These are phyloP conservation scores for Limnephilus auricula DNA, from an alignment of 2,888 invertebrate species.

Conservation along the genomic window DNA sequence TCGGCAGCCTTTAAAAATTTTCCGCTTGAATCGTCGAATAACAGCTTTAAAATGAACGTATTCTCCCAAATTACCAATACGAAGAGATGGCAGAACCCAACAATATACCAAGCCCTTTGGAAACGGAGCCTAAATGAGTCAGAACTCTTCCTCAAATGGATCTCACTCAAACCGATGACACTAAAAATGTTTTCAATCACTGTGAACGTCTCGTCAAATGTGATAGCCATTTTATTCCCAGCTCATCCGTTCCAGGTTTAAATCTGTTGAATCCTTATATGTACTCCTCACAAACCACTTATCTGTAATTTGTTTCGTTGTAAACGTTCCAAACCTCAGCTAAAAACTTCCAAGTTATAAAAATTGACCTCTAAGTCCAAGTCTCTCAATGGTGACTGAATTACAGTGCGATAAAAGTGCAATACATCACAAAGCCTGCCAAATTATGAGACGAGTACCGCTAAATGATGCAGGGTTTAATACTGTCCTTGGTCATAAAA, in stretches of 20 bases:
- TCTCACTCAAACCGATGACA: slow-evolving; percentile 59
- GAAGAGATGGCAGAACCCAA: slow-evolving; percentile 55
- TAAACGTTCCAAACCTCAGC: too few relatives aligned
- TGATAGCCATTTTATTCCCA: slow-evolving; percentile 49
- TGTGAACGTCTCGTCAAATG: slow-evolving; percentile 58
- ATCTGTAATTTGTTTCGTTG: neutral
- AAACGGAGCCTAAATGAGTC: slow-evolving; percentile 30
- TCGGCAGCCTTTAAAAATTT: slow-evolving; percentile 59
- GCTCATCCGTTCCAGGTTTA: neutral
- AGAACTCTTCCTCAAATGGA: slow-evolving; percentile 51
- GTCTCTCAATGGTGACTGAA: neutral
- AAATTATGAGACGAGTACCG: neutral
- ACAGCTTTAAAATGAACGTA: slow-evolving; percentile 10
- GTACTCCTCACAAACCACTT: neutral
- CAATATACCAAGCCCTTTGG: slow-evolving; percentile 50
- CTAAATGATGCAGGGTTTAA: slow-evolving; percentile 10
- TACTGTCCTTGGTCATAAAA: neutral
- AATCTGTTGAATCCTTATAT: neutral
- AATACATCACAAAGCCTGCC: neutral
- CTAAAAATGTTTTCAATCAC: slow-evolving; percentile 59
- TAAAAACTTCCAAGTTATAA: neutral
- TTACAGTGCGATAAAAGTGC: neutral
- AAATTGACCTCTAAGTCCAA: neutral
- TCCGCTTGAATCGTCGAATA: slow-evolving; percentile 24
- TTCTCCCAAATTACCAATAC: slow-evolving; percentile 50